Base-by-base conservation (phyloP, 2,797 vertebrate genomes). In the Lepidocolaptes lacrymiger region DNA sequence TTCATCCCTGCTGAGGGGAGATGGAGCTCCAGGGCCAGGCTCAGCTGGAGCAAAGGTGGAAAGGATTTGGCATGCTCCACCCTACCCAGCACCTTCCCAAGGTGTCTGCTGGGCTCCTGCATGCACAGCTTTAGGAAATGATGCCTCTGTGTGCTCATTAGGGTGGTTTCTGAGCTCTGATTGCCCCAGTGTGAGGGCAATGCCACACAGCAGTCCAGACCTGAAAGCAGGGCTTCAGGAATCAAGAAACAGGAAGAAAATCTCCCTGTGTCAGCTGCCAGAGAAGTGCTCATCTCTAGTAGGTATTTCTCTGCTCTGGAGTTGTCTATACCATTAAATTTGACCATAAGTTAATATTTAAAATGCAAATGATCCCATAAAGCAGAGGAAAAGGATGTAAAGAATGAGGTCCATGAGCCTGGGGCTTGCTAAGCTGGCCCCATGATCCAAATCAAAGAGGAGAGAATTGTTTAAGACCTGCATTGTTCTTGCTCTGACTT, bases 401-500 rank as follows among this genome's bases (percentile, higher is more conserved):
- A 66, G 9, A 10, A 24, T 7, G 34, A 32, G 16, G 19, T 68
- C 34, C 59, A 21, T 10, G 51, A 62, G 37, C 5, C 18, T 48
- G 59, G 61, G 19, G 15, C 36, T 85, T 62, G 22, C 37, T 48
- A 23, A 41, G 46, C 16, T 69, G 32, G 18, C 12, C 37, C 24
- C 27, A 22, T 20, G 52, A 24, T 24, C 13, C 49, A 5, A 37
- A 14, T 7, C 19, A 27, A 28, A 41, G 78, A 52, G 44, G 39
- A 63, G 14, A 7, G 30, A 10, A 7, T 4, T 28, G 11, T 36
- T 68, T 10, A 48, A 82, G 78, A 37, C 14, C 34, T 5, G 5
- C 44, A 4, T 21, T 27, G 32, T 41, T 69, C 56, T 43, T 0
- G 1, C 71, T 66, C 49, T 0, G 3, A 28, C 36, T n/a, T 0